Evolutionary conservation across 2,797 vertebrate species (phyloP).

Genomic region (Gymnoscopelus braueri): DNA sequence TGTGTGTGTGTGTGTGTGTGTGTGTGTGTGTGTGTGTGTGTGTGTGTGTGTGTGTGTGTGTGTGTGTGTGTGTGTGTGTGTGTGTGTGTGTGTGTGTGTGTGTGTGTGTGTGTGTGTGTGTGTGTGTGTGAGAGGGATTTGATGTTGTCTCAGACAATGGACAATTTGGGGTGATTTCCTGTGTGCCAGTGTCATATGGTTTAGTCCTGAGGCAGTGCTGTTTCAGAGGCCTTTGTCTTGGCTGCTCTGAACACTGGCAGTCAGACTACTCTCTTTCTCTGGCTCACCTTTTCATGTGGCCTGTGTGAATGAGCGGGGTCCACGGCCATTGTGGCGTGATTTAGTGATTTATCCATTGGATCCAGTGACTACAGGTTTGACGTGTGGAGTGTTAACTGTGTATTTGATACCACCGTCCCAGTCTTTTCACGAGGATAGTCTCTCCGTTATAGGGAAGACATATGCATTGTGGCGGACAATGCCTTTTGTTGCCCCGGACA

Average conservation of each 20-base stretch:
- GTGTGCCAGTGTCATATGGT: constrained; percentile 84
- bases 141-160: constrained; percentile 82
- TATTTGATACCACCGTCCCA: constrained; percentile 76
- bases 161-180: constrained; percentile 84
- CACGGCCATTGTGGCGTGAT: constrained; percentile 71
- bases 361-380: constrained; percentile 79
- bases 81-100: constrained; percentile 14
- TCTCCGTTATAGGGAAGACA: constrained; percentile 60
- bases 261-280: constrained; percentile 77
- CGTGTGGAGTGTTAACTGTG: constrained; percentile 73
- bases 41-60: not conserved
- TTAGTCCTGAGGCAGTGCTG: constrained; percentile 78
- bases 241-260: constrained; percentile 70
- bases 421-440: constrained; percentile 72
- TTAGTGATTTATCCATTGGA: constrained; percentile 81
- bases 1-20: constrained; percentile 7
- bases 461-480: constrained; percentile 72
- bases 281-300: constrained; percentile 77
- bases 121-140: constrained; percentile 58
- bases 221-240: constrained; percentile 77
- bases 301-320: constrained; percentile 69
- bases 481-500: constrained; percentile 71
- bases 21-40: not conserved
- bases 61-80: not conserved
- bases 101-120: not conserved